Base-by-base conservation (phyloP, 2,113 vertebrate species). In the Leucoraja erinaceus region DNA sequence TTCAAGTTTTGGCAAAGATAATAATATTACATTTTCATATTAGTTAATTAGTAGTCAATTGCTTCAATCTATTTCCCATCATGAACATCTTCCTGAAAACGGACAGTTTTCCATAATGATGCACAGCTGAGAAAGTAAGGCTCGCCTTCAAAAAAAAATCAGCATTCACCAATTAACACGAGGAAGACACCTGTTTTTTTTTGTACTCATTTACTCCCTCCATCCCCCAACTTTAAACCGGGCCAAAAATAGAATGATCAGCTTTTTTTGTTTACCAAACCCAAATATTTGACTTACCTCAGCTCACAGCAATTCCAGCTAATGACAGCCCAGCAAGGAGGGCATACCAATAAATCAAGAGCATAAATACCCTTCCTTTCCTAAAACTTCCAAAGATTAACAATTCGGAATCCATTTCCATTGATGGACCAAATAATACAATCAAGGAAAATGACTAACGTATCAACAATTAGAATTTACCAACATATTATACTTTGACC, bases 381-480 rank as follows among this genome's bases (percentile, higher is more conserved):
- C 83, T 88, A 88, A n/a, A 63, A 66, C 83, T 88, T 88, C 11
- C 28, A 66, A 88, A 86, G 5, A 88, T 28, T 61, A 38, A 86
- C 81, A 86, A 86, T 47, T 47, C 38, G 38, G 38, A 47, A 47
- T 47, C 38, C 3, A 47, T 47, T 47, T 47, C 38, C 38, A 20
- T n/a, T 25, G 28, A 7, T 86, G 56, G 54, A 61, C 10, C 56
- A 61, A 59, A 11, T 86, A 4, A 25, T 61, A n/a, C 7, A 28
- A 11, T 22, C 9, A 61, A 59, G 54, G 25, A 3, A 86, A 61
- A 86, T 86, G n/a, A 61, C 14, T n/a, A 22, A 7, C n/a, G 14
- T 86, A 86, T n/a, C 28, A 63, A 66, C 16, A 56, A 4, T 25
- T 10, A 88, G 5, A 20, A 31, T 88, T 14, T 28, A 88, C 28